A percentile compares a stretch with the other conserved stretches of the same genome.
Conservation (phyloP, 2,797 vertebrate genomes). For the Tinamus major region DNA sequence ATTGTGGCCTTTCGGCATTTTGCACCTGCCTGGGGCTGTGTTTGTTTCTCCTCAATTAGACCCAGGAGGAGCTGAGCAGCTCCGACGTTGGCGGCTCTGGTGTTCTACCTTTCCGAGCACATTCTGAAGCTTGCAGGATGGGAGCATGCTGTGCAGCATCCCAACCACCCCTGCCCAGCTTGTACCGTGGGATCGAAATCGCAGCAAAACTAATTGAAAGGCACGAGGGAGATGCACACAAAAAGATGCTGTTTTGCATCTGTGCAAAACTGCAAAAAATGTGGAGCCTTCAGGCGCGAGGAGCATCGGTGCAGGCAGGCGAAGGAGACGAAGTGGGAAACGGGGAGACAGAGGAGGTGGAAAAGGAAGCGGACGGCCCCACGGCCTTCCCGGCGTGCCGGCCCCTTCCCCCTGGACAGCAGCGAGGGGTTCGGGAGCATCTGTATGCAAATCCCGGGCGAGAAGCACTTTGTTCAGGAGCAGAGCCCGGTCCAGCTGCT, state of each 20-base stretch:
- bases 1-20: not conserved
- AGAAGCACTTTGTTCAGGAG: constrained; percentile 49
- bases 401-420: constrained; percentile 8
- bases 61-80: not conserved
- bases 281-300: no score
- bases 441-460: constrained; percentile 92
- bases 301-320: not conserved
- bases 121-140: not conserved
- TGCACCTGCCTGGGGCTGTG: rapidly evolving
- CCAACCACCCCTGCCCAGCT: not conserved
- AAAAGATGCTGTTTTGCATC: not conserved
- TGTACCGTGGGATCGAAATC: not conserved
- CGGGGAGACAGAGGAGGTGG: not conserved
- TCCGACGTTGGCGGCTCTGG: not conserved
- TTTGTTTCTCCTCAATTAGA: constrained; percentile 9
- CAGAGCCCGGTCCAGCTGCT: constrained; percentile 34
- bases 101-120: rapidly evolving
- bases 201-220: not conserved
- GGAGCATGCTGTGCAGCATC: rapidly evolving
- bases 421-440: constrained; percentile 80
- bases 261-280: not conserved
- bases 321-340: not conserved
- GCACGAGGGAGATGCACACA: not conserved
- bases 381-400: not conserved
- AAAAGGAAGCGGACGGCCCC: not conserved